A percentile compares a stretch with the other conserved stretches of the same genome.
These are phyloP conservation scores for Antrozous pallidus DNA, from an alignment of 2,797 vertebrate species.

Conservation along the genomic window DNA sequence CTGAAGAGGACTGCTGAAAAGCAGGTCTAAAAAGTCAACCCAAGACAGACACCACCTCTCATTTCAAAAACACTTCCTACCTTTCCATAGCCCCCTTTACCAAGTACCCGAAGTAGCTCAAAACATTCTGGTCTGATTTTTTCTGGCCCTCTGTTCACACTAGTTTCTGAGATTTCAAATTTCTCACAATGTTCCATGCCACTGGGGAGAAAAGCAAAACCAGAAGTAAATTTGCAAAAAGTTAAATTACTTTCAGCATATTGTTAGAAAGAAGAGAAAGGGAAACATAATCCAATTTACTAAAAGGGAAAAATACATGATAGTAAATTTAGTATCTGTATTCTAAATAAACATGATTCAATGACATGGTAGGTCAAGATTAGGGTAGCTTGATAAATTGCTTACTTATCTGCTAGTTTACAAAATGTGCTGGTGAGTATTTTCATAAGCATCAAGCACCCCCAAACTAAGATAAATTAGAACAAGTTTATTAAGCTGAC, in stretches of 20 bases:
- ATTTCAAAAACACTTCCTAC: slow-evolving; percentile 82
- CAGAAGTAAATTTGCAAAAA: slow-evolving; percentile 67
- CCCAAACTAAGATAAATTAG: slow-evolving; percentile 48
- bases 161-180: slow-evolving; percentile 97
- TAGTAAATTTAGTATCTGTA: slow-evolving; percentile 31
- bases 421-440: background rate
- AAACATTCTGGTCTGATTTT: slow-evolving; percentile 97
- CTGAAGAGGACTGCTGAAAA: background rate
- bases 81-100: slow-evolving; percentile 98
- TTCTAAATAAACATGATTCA: background rate
- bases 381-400: background rate
- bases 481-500: slow-evolving; percentile 34
- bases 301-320: slow-evolving; percentile 32
- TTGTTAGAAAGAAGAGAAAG: slow-evolving; percentile 58
- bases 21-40: background rate
- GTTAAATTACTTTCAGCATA: slow-evolving; percentile 54
- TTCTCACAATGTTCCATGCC: slow-evolving; percentile 99
- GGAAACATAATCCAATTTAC: slow-evolving; percentile 42
- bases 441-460: slow-evolving; percentile 30
- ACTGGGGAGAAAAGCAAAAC: slow-evolving; percentile 83
- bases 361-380: background rate
- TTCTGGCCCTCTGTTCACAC: slow-evolving; percentile 95
- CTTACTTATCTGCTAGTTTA: slow-evolving; percentile 36
- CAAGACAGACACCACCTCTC: background rate
- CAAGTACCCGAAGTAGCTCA: slow-evolving; percentile 94